Percentiles rank a stretch among this genome's conserved stretches.
Conservation (phyloP, 2,888 invertebrate species). For the Selenia dentaria region DNA sequence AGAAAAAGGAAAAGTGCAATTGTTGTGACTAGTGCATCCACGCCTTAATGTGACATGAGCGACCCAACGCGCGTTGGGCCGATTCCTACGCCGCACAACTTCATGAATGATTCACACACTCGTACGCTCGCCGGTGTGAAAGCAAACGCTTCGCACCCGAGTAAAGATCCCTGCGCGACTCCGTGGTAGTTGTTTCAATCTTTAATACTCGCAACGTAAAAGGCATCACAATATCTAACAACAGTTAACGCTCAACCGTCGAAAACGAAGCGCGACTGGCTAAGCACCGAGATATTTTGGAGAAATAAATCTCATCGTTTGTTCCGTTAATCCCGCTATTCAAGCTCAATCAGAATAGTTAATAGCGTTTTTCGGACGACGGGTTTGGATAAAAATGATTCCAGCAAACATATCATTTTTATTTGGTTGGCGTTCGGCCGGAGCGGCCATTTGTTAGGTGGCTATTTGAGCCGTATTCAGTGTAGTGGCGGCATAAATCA, state of each 20-base stretch:
- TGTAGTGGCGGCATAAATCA: conserved; percentile 50
- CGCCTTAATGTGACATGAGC: too few species aligned
- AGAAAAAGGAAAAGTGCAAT: too few species aligned
- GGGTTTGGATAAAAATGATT: conserved; percentile 46
- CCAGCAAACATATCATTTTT: conserved; percentile 56
- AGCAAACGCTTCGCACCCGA: neutral
- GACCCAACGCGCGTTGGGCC: neutral
- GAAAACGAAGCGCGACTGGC: too few species aligned
- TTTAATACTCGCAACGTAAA: neutral
- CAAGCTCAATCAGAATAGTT: conserved; percentile 43
- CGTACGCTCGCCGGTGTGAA: conserved; percentile 1
- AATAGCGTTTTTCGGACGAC: conserved; percentile 40
- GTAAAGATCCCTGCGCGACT: neutral
- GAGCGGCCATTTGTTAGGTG: conserved; percentile 49
- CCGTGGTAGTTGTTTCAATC: neutral
- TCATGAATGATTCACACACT: conserved; percentile 39
- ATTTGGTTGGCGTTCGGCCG: conserved; percentile 48
- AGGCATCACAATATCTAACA: too few species aligned
- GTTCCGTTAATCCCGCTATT: conserved; percentile 37
- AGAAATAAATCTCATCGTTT: too few species aligned
- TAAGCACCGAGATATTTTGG: too few species aligned
- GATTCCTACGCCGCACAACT: conserved; percentile 6
- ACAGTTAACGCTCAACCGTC: too few species aligned
- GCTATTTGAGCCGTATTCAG: conserved; percentile 47
- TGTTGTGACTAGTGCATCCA: too few species aligned